Evolutionary conservation across 2,797 vertebrate species (phyloP).

Genomic region (Numenius phaeopus): DNA sequence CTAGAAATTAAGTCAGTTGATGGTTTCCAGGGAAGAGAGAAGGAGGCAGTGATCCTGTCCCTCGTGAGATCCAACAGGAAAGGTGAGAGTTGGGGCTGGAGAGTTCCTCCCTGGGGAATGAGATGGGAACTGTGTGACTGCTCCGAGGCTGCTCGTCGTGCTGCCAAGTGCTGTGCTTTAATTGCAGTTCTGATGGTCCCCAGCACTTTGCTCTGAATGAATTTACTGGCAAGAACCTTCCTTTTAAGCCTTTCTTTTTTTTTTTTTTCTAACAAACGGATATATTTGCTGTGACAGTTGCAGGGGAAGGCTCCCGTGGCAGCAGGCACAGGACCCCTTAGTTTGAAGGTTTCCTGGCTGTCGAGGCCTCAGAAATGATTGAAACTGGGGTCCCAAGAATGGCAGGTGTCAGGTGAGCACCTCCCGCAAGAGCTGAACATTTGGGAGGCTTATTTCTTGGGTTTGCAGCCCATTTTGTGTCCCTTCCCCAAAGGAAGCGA

Average conservation of each 20-base stretch:
- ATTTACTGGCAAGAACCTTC: not conserved
- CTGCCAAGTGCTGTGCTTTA: not conserved
- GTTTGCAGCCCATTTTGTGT: not conserved
- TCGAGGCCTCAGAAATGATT: not conserved
- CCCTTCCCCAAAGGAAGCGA: not conserved
- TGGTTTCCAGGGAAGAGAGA: constrained; percentile 97
- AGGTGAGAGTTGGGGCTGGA: constrained; percentile 71
- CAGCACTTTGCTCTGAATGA: not conserved
- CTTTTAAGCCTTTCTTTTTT: not conserved
- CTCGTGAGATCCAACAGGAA: constrained; percentile 94
- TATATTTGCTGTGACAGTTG: not conserved
- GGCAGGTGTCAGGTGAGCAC: not conserved
- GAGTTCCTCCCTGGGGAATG: fast-evolving
- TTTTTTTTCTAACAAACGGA: not conserved
- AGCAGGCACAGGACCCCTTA: not conserved
- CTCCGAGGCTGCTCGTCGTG: fast-evolving
- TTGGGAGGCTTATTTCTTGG: not conserved
- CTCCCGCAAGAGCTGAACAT: not conserved
- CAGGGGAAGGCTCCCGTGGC: not conserved
- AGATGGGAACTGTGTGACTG: not conserved
- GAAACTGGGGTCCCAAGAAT: fast-evolving
- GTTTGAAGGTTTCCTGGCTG: not conserved
- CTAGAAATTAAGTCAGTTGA: constrained; percentile 96
- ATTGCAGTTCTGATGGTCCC: not conserved
- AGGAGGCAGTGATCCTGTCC: constrained; percentile 93